Evolutionary conservation across 1,140 invertebrate species (phyloP), one percentile per base, ranked within the genome.

Genomic region (Zaprionus tsacasi): DNA sequence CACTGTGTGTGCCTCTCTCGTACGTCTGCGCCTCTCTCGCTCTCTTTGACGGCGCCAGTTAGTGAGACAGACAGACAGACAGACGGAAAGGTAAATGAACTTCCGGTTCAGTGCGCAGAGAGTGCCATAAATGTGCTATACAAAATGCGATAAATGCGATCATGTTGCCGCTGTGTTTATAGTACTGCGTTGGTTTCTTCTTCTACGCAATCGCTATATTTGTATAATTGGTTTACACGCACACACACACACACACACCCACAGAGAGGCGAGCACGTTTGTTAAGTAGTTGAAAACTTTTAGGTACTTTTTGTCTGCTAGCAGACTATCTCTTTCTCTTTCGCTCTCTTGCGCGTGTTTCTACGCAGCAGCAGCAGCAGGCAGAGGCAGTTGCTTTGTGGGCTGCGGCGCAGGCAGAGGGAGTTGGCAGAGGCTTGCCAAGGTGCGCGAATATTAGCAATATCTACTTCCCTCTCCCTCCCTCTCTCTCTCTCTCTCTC

Each of bases 81-180:
- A 90, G 40, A 15, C 40, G 15, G 40, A 45, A 86, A 90, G 86
- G 86, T 90, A 90, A 90, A 90, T 75, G 82, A 90, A 90, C 86
- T 90, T 90, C 86, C 86, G 86, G 86, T 82, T 90, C 30, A 70
- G 45, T 82, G 10, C 10, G 33, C 0, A 35, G 72, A 58, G 75
- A 77, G 65, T 77, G 56, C 61, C 69, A 72, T 78, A 59, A 67
- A 38, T 72, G 43, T 72, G 38, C 40, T 52, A 50, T 61, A 60
- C 57, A 17, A 61, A 69, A 69, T 35, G 33, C 33, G 45, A 25
- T 63, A 60, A 66, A 25, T 33, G 52, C 52, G 45, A 48, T 48
- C 45, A 15, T 25, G 45, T 50, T 25, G 45, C 11, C 8, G 15
- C 4, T 25, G 45, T 50, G 45, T 50, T 50, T 48, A 21, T 48